These are phyloP conservation scores for Nycticryphes semicollaris DNA, from an alignment of 2,113 vertebrate species.

Conservation along the genomic window DNA sequence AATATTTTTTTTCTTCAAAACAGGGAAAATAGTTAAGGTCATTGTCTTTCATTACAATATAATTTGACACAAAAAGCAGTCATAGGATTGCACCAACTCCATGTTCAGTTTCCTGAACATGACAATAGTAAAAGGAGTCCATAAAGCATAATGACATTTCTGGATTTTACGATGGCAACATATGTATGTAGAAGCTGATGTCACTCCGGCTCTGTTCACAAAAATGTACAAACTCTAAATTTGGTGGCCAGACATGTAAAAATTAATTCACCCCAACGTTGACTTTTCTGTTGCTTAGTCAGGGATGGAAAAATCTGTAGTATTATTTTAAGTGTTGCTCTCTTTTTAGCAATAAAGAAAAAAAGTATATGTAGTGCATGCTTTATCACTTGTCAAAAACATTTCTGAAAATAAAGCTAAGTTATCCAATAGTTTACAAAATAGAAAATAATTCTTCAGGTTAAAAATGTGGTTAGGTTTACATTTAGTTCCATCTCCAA, in stretches of 20 bases:
- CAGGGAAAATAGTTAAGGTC: constrained; percentile 87
- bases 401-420: constrained; percentile 78
- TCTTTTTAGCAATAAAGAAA: constrained; percentile 79
- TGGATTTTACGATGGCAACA: constrained; percentile 75
- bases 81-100: constrained; percentile 88
- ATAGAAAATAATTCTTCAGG: constrained; percentile 76
- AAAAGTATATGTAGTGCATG: constrained; percentile 85
- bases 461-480: constrained; percentile 75
- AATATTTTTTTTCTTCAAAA: constrained; percentile 82
- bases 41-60: constrained; percentile 87
- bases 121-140: constrained; percentile 83
- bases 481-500: constrained; percentile 60
- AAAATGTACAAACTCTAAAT: constrained; percentile 85
- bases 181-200: constrained; percentile 74
- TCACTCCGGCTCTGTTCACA: constrained; percentile 83
- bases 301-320: constrained; percentile 67
- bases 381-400: constrained; percentile 79
- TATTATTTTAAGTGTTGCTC: constrained; percentile 80
- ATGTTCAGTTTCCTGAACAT: constrained; percentile 79
- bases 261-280: constrained; percentile 64
- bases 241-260: constrained; percentile 77
- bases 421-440: constrained; percentile 79
- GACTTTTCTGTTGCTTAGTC: constrained; percentile 69
- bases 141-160: constrained; percentile 79
- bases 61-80: constrained; percentile 87